Base-by-base conservation (phyloP, 2,888 invertebrate species). In the Limnephilus lunatus region DNA sequence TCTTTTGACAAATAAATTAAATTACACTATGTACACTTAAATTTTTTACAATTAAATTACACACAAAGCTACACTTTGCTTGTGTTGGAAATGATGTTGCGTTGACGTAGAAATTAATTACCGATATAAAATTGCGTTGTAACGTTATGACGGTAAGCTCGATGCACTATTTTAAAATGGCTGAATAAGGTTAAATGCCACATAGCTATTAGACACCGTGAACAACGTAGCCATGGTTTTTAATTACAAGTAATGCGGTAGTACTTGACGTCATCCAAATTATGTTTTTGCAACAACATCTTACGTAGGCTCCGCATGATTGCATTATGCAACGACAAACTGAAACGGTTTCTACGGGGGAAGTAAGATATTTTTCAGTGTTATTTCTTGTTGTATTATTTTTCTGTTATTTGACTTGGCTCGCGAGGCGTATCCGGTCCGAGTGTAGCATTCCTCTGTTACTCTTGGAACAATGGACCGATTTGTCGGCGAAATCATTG, bases 401-500 rank as follows among this genome's bases (percentile, higher is more conserved):
- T 68, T 68, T 68, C 5, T 68, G 68, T 68, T 68, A 68, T 68
- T 68, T 68, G 68, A 25, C 25, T 25, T 25, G 4, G n/a, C 68
- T 25, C 68, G n/a, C 68, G 25, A 68, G 83, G 68, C 25, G 48
- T 30, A 39, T 35, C 86, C 44, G 86, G 48, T 30, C 86, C 48
- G 14, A 48, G 85, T 39, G 44, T 44, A 12, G 44, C 86, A 86
- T 86, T 86, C 86, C 44, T 86, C 86, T 11, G 86, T 83, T 30
- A 48, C 86, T 83, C 44, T 30, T n/a, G 44, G 44, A 35, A 86
- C 35, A 44, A 44, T 44, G 44, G 30, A 35, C 85, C 86, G 86
- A 86, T 86, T 86, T 30, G 44, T 44, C 86, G 86, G 86, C 86
- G 48, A 86, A 86, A 86, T 86, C 44, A 30, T 44, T n/a, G 39